Base-by-base conservation (phyloP, 2,888 invertebrate genomes). In the Drosophila neotestacea region DNA sequence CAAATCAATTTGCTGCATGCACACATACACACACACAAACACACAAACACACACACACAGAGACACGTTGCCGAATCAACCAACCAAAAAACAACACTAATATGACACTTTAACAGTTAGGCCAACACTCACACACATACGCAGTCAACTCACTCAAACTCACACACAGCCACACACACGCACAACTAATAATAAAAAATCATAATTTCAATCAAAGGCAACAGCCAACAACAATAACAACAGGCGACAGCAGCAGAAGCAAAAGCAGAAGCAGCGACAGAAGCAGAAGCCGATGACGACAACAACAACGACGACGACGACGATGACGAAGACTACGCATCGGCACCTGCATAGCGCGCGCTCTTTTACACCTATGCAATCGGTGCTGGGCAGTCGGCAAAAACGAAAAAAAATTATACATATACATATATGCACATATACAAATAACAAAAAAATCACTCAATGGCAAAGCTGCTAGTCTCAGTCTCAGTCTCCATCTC, bases 71-170 rank as follows among this genome's bases (percentile, higher is more conserved):
- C 48, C 64, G 80, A 88, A 77, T 77, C 84, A 84, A 62, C 84
- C 84, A 84, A 84, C 84, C 84, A 88, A 84, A 76, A 84, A 88
- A 84, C 84, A 84, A 84, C 84, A 86, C 84, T 84, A 84, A 84
- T 84, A 88, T 88, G 84, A 84, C 84, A 88, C 88, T 88, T 88
- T 84, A 84, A 84, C 84, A 84, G 84, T 88, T 84, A 84, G 87
- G 78, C 84, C 75, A 70, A 72, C 78, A 85, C 80, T 71, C 55
- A 61, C 71, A 47, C 65, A 42, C 65, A 61, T 38, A 44, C 10
- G 38, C 62, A 70, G 79, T 66, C 62, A 55, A 69, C 65, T 60
- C 77, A 70, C 76, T 68, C 76, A 71, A 67, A 79, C 78, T 70
- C 60, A 64, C 64, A 76, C 69, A 55, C 55, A 32, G 9, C 2